Conservation (phyloP, 2,113 vertebrate species). For the Tachysurus vachellii region DNA sequence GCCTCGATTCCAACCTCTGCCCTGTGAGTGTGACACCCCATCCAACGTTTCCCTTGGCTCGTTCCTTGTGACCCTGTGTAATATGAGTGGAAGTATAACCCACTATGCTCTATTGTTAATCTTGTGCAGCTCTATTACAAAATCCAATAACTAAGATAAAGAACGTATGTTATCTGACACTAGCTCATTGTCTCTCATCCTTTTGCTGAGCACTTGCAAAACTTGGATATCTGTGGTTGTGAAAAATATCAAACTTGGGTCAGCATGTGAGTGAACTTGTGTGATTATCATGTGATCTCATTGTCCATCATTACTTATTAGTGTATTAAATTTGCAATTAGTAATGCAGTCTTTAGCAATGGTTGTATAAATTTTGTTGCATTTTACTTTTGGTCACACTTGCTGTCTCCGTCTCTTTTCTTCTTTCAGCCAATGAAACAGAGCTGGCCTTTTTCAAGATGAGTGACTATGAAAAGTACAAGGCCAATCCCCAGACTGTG, state of each 20-base stretch:
- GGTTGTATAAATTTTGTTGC: not conserved
- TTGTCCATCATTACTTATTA: constrained; percentile 1
- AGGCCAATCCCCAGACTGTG: constrained; percentile 79
- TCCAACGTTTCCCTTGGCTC: too few species aligned
- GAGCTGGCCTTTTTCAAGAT: constrained; percentile 90
- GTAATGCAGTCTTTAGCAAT: not conserved
- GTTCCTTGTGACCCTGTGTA: too few species aligned
- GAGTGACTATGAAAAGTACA: constrained; percentile 85
- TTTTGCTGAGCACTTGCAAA: not conserved
- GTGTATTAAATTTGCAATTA: not conserved
- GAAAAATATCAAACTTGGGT: not conserved
- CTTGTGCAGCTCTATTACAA: not conserved
- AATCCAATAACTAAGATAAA: not conserved
- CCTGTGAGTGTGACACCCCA: too few species aligned
- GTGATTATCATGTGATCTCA: not conserved
- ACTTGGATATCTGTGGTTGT: not conserved
- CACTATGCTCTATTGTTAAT: not conserved
- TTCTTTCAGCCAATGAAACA: constrained; percentile 84
- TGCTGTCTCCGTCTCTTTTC: not conserved
- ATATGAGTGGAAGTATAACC: not conserved
- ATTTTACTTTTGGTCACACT: not conserved
- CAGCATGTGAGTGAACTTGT: not conserved
- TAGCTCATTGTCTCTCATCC: not conserved
- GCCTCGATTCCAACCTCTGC: too few species aligned
- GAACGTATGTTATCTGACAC: not conserved